These are phyloP conservation scores for Callimorpha dominula DNA, from an alignment of 2,888 invertebrate species.

Conservation along the genomic window DNA sequence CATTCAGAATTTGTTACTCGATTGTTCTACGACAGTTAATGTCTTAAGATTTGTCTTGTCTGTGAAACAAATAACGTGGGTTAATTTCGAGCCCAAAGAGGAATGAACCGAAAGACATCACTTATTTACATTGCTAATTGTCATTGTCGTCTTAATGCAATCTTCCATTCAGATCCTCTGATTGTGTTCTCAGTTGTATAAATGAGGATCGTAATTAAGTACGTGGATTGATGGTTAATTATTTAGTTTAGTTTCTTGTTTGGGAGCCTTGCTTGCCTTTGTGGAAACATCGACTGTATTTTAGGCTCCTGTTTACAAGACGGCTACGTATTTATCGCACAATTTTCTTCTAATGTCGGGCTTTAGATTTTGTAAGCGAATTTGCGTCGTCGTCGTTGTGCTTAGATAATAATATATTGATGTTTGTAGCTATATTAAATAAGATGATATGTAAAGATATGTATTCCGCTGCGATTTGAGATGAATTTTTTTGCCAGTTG, in stretches of 20 bases:
- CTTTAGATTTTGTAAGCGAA: neutral
- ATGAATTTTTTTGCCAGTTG: no score
- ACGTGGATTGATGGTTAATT: conserved; percentile 57
- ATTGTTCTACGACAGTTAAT: neutral
- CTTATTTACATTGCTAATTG: conserved; percentile 66
- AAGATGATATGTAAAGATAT: no score
- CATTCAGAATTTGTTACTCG: neutral
- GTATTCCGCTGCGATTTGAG: no score
- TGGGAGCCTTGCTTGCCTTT: conserved; percentile 5
- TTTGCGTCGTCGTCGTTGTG: neutral
- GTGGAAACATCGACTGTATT: conserved; percentile 1
- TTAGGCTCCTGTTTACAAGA: conserved; percentile 3
- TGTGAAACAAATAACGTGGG: neutral
- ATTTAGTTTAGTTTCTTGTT: conserved; percentile 26
- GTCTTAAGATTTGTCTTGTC: conserved; percentile 1
- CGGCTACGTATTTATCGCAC: neutral
- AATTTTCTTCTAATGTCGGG: neutral
- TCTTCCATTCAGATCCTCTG: conserved; percentile 51
- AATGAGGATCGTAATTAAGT: conserved; percentile 59
- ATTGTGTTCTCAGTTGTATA: conserved; percentile 52
- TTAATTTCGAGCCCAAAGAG: conserved; percentile 9
- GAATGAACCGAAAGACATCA: conserved; percentile 19
- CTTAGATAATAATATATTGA: neutral
- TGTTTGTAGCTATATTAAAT: neutral
- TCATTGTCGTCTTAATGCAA: conserved; percentile 57